phyloP scores from a whole-genome alignment of 2,888 invertebrate species.

The Aproaerema taeniolella region DNA sequence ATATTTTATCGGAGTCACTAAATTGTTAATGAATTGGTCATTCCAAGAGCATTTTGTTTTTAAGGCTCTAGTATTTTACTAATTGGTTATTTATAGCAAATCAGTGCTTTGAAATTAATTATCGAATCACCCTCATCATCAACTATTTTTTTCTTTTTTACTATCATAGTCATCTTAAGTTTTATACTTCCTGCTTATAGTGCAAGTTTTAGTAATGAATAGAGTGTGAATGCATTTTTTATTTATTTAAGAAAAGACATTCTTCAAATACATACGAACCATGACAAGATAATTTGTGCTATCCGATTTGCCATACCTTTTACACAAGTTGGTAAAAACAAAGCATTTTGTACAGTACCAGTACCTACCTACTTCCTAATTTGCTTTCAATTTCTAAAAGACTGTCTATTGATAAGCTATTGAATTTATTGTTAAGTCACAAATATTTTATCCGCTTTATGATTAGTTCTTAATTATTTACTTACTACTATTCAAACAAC shows the following conservation, averaged over 20 bases:
- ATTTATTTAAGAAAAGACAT: constrained; percentile 6
- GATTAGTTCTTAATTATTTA: constrained; percentile 55
- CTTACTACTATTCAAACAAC: constrained; percentile 65
- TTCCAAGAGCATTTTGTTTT: constrained; percentile 17
- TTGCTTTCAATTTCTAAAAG: constrained; percentile 64
- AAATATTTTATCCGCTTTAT: constrained; percentile 61
- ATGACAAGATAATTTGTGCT: constrained; percentile 6
- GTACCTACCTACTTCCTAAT: constrained; percentile 12
- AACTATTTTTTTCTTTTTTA: constrained; percentile 1
- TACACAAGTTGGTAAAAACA: constrained; percentile 5
- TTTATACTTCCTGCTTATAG: constrained; percentile 15
- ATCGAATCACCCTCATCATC: neutral
- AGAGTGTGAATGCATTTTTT: neutral
- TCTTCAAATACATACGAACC: constrained; percentile 7
- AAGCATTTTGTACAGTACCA: constrained; percentile 3
- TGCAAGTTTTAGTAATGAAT: constrained; percentile 12
- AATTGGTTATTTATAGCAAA: too few species aligned
- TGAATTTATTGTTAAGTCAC: constrained; percentile 71
- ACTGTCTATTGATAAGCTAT: constrained; percentile 74
- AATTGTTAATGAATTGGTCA: constrained; percentile 17
- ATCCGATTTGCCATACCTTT: constrained; percentile 11
- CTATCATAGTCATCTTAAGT: constrained; percentile 1
- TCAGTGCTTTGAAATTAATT: neutral
- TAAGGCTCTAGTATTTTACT: constrained; percentile 4
- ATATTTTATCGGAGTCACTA: constrained; percentile 19